Percentiles rank a stretch among this genome's conserved stretches.
Evolutionary conservation across 92 coral and sea anemone genomes (phyloP).

Genomic region (Palythoa caribaeorum): DNA sequence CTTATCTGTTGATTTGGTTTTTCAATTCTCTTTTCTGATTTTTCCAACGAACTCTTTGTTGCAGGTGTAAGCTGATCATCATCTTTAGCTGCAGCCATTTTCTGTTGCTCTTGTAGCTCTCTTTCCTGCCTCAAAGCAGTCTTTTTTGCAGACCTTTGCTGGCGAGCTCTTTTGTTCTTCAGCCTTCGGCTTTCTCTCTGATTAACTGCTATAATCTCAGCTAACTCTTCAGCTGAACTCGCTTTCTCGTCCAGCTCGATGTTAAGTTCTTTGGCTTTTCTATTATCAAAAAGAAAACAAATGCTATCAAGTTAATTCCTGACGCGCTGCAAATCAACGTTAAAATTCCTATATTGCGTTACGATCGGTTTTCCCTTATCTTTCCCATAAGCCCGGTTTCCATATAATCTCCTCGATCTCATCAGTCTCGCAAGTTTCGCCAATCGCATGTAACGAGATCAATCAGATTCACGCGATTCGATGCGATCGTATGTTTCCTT

Average conservation of each 20-base stretch:
- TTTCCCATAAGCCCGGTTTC: too few species aligned
- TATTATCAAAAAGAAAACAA: not conserved
- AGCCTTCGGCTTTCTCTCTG: slow-evolving; percentile 32
- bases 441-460: too few species aligned
- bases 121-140: slow-evolving; percentile 13
- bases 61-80: not conserved
- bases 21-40: not conserved
- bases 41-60: not conserved
- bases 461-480: too few species aligned
- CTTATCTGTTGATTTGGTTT: not conserved
- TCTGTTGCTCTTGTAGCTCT: slow-evolving; percentile 2
- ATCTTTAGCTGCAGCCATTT: not conserved
- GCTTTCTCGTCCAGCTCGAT: slow-evolving; percentile 29
- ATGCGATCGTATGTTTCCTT: too few species aligned
- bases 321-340: too few species aligned
- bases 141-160: slow-evolving; percentile 20
- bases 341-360: too few species aligned
- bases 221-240: slow-evolving; percentile 29
- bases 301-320: not conserved
- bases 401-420: too few species aligned
- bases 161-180: slow-evolving; percentile 19
- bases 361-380: too few species aligned
- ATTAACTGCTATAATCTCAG: slow-evolving; percentile 24
- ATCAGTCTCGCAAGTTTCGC: too few species aligned
- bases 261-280: slow-evolving; percentile 40